Base-by-base conservation (phyloP, 2,888 invertebrate genomes). In the Dolomedes plantarius region DNA sequence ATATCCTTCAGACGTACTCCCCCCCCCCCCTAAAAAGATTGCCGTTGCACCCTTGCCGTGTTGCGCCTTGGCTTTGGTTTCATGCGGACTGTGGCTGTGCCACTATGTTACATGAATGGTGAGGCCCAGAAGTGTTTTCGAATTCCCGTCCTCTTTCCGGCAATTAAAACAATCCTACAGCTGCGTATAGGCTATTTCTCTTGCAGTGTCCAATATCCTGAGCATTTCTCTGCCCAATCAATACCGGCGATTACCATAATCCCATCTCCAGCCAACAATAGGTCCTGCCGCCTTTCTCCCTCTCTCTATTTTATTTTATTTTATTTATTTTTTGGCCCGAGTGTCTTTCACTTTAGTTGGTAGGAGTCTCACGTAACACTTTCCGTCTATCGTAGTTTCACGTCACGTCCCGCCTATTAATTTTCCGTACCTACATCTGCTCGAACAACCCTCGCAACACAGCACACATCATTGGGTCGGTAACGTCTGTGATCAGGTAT, bases 341-440 rank as follows among this genome's bases (percentile, higher is more conserved):
- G 5, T 23, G 16, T 46, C 6, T 46, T 2, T 9, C 41, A 2
- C 13, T 3, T 2, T 56, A 23, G 1, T 56, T 56, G 23, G 56
- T 56, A 56, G 23, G 23, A 56, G 23, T 2, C 56, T 56, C 56
- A 56, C 56, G 56, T 56, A 56, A 23, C 56, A 2, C 23, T 23
- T 41, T 36, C 23, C 5, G 31, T 19, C 27, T 36, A 67, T 73
- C 50, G 27, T 28, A 23, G 19, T 73, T 73, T 73, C 80, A 46
- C 0, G 13, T 80, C 80, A 80, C 80, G 73, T 80, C 31, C n/a
- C 19, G 6, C 50, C 80, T 80, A 80, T 80, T 80, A 80, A 80
- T 80, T 80, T 80, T 73, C 46, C 80, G 56, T 56, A 56, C 73
- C 50, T 46, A 46, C 72, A 67, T 80, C 72, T 67, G 72, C 67